Base-by-base conservation (phyloP, 1,140 invertebrate genomes). In the Vollenhovia emeryi region DNA sequence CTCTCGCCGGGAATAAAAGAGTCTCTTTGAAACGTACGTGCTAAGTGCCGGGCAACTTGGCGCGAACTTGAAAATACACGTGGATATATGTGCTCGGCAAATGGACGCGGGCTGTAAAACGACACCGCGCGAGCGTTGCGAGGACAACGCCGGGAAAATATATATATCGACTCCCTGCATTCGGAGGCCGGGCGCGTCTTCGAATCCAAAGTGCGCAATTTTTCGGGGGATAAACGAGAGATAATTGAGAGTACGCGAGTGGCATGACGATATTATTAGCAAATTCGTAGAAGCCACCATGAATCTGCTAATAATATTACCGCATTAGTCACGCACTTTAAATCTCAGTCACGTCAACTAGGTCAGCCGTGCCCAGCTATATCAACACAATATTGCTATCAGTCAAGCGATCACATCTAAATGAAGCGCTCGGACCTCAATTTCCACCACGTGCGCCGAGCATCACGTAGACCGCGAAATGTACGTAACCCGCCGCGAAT, bases 291-390 rank as follows among this genome's bases (percentile, higher is more conserved):
- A 73, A 43, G 52, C 55, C 30, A 43, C 33, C n/a, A 24, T 48
- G 24, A 78, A 33, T 79, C 43, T 55, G 45, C 62, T 27, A 40
- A 79, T 50, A 76, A 78, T 36, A 79, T 66, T 43, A 13, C n/a
- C 75, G 33, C 62, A 64, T 52, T 68, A 68, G 45, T 50, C 60
- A 79, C 60, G 62, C 33, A 40, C 62, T 79, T 79, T 52, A 68
- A 79, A 68, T 79, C 62, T 52, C 15, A 82, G 50, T 82, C 66
- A 57, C 78, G 66, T 82, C 45, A 79, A 55, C 21, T 30, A 40
- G 60, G 48, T 79, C 62, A 68, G 62, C 18, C 36, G 8, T 79
- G 21, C 40, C n/a, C 45, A 15, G 24, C 60, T 50, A 7, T 18
- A 79, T 79, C 76, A 52, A 79, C 76, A 33, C n/a, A 45, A 24